Percentiles rank a stretch among this genome's conserved stretches.
Evolutionary conservation across 2,888 invertebrate species (phyloP).

Genomic region (Hypomecis punctinalis): DNA sequence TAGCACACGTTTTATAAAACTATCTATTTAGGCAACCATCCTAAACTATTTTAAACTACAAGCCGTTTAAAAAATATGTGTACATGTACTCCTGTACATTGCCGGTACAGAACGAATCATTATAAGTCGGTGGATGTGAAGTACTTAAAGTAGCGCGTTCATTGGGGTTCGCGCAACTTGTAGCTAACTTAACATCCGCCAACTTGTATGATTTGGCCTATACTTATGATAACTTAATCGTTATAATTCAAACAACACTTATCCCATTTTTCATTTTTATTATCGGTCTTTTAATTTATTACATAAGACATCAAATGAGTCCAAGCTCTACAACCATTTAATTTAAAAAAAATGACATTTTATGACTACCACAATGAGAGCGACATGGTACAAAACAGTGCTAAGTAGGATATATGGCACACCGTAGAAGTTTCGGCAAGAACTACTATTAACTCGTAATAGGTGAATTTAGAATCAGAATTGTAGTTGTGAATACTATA

Average conservation of each 20-base stretch:
- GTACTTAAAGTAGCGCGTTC: too few species aligned
- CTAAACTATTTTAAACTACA: too few species aligned
- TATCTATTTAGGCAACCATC: too few species aligned
- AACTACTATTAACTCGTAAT: not conserved
- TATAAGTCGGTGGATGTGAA: too few species aligned
- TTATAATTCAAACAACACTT: conserved; percentile 15
- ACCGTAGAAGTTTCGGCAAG: not conserved
- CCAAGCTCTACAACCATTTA: conserved; percentile 41
- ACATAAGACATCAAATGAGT: conserved; percentile 28
- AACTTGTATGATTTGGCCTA: too few species aligned
- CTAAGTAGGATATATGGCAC: conserved; percentile 15
- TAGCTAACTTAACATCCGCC: too few species aligned
- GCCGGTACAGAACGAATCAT: too few species aligned
- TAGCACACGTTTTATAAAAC: too few species aligned
- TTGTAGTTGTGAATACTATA: too few species aligned
- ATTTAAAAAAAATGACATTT: conserved; percentile 36
- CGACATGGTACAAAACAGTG: conserved; percentile 49
- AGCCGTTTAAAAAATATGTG: too few species aligned
- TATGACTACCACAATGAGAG: conserved; percentile 43
- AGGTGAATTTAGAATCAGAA: not conserved
- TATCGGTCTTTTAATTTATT: conserved; percentile 22
- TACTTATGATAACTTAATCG: not conserved
- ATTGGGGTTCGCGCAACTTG: too few species aligned
- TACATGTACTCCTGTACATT: too few species aligned
- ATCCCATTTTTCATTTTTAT: conserved; percentile 16